Conservation (phyloP, 2,113 vertebrate genomes). For the Prionailurus bengalensis region DNA sequence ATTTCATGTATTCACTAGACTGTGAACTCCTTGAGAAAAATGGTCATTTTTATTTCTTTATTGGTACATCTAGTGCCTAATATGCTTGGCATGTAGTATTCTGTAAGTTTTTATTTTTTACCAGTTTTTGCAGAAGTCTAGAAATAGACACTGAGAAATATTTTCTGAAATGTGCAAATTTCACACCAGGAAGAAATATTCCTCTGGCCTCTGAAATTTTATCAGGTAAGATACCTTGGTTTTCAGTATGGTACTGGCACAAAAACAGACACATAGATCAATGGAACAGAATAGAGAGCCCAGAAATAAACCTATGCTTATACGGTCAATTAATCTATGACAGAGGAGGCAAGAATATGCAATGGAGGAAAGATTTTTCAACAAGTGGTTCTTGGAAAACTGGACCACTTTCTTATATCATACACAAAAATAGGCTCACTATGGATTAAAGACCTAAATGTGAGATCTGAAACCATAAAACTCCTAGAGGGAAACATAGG, state of each 20-base stretch:
- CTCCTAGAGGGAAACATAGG: neutral
- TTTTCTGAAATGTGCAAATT: constrained; percentile 44
- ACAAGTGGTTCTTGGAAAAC: neutral
- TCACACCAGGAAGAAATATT: constrained; percentile 13
- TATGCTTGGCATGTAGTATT: neutral
- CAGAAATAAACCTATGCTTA: neutral
- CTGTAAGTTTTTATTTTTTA: constrained; percentile 14
- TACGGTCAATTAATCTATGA: neutral
- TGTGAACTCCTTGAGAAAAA: neutral
- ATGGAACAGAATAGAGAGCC: neutral
- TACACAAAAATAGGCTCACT: neutral
- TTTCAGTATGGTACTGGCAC: neutral
- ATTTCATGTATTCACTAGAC: neutral
- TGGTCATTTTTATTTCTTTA: neutral
- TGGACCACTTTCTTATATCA: neutral
- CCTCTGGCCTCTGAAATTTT: constrained; percentile 18
- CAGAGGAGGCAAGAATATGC: neutral
- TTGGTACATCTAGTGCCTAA: neutral
- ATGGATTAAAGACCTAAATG: neutral
- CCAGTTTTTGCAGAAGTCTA: constrained; percentile 48
- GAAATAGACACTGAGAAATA: constrained; percentile 1
- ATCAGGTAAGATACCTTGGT: constrained; percentile 37
- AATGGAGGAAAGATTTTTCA: neutral
- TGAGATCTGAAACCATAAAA: neutral
- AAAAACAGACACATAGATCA: neutral